These are phyloP conservation scores for Limnephilus auricula DNA, from an alignment of 2,888 invertebrate species.

Conservation along the genomic window DNA sequence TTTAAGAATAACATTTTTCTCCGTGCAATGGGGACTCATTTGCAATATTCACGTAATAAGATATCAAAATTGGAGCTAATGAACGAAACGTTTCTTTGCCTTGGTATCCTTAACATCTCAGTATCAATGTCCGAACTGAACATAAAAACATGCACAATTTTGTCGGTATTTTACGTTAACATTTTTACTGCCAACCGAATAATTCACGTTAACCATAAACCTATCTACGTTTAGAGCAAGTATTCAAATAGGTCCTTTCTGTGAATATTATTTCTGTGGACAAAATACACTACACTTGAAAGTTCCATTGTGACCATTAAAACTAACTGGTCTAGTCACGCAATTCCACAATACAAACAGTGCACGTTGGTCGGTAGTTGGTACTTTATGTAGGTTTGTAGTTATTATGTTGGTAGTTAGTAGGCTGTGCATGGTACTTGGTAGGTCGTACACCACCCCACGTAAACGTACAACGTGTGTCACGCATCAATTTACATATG, in stretches of 20 bases:
- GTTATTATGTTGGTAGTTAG: background rate
- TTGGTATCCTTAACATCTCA: no score
- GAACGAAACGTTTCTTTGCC: no score
- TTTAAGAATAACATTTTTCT: no score
- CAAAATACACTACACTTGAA: background rate
- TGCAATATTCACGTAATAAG: no score
- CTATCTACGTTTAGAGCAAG: no score
- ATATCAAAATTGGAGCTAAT: no score
- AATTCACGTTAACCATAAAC: background rate
- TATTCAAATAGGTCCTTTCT: background rate
- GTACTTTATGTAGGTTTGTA: background rate
- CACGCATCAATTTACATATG: conserved; percentile 44
- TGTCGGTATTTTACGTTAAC: no score
- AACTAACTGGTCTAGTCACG: background rate
- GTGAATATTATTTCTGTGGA: background rate
- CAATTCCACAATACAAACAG: background rate
- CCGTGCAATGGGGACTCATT: no score
- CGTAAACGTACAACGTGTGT: conserved; percentile 29
- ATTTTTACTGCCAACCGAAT: background rate
- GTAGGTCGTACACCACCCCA: conserved; percentile 6
- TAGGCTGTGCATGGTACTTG: background rate
- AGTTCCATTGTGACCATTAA: background rate
- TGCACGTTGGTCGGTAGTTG: background rate
- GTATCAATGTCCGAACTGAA: no score
- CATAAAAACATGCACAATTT: no score